Percentiles rank a stretch among this genome's conserved stretches.
Conservation (phyloP, 2,888 invertebrate genomes). For the Pammene fasciana region DNA sequence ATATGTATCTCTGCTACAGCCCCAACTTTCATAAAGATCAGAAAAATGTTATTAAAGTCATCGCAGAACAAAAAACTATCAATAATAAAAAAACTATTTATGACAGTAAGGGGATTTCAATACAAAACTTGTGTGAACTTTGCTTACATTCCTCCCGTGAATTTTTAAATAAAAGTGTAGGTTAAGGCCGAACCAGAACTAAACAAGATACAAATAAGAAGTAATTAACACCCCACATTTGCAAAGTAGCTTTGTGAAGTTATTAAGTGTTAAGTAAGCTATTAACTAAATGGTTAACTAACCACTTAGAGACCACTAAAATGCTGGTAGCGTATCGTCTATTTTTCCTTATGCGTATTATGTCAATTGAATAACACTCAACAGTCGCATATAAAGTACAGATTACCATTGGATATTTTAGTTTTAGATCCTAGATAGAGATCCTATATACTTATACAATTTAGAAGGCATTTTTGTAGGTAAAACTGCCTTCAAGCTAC, state of each 20-base stretch:
- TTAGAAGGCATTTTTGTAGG: too few species aligned
- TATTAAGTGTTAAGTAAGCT: conserved; percentile 13
- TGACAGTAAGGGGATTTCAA: too few species aligned
- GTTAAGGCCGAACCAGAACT: not conserved
- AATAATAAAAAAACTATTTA: too few species aligned
- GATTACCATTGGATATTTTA: conserved; percentile 1
- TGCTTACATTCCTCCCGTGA: not conserved
- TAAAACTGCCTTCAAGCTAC: too few species aligned
- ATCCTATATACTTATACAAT: too few species aligned
- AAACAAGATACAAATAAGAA: not conserved
- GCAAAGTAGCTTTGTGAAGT: not conserved
- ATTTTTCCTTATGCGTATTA: conserved; percentile 24
- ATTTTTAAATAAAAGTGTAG: not conserved
- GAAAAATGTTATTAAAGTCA: too few species aligned
- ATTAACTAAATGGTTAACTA: not conserved
- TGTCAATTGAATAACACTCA: not conserved
- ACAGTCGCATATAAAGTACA: conserved; percentile 16
- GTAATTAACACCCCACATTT: not conserved
- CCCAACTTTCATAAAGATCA: too few species aligned
- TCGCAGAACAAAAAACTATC: too few species aligned
- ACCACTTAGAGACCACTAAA: conserved; percentile 30
- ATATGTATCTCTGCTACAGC: too few species aligned
- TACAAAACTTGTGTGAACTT: too few species aligned
- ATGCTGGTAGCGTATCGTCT: conserved; percentile 11
- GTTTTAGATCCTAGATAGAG: too few species aligned